A percentile compares a stretch with the other conserved stretches of the same genome.
Evolutionary conservation across 23 tunicate species (phyloP).

Genomic region (Styela plicata): DNA sequence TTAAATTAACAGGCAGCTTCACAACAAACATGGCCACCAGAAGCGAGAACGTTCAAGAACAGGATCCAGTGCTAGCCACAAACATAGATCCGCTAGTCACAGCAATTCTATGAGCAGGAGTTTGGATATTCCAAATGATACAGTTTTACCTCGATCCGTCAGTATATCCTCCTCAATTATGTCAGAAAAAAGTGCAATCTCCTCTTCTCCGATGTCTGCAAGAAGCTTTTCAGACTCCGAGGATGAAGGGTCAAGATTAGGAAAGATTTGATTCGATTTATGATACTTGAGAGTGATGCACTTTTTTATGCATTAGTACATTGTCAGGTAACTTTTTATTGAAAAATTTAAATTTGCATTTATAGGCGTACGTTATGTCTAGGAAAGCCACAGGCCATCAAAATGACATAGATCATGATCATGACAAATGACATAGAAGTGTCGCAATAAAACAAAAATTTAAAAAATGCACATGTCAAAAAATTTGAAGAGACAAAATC

Average conservation of each 20-base stretch:
- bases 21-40: background rate
- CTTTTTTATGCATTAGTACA: too few relatives aligned
- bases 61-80: background rate
- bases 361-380: too few relatives aligned
- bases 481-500: too few relatives aligned
- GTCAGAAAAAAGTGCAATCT: background rate
- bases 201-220: background rate
- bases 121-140: background rate
- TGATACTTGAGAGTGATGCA: too few relatives aligned
- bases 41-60: background rate
- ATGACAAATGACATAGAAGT: too few relatives aligned
- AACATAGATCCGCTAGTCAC: background rate
- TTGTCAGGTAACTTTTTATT: too few relatives aligned
- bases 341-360: too few relatives aligned
- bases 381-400: too few relatives aligned
- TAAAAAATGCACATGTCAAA: too few relatives aligned
- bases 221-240: background rate
- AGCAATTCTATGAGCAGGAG: background rate
- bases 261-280: background rate
- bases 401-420: too few relatives aligned
- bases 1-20: slow-evolving; percentile 13
- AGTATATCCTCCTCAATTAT: background rate
- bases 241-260: background rate
- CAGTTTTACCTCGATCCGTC: background rate
- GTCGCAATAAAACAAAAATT: too few relatives aligned